These are phyloP conservation scores for Dinothrombium tinctorium DNA, from an alignment of 1,140 invertebrate species.

Conservation along the genomic window DNA sequence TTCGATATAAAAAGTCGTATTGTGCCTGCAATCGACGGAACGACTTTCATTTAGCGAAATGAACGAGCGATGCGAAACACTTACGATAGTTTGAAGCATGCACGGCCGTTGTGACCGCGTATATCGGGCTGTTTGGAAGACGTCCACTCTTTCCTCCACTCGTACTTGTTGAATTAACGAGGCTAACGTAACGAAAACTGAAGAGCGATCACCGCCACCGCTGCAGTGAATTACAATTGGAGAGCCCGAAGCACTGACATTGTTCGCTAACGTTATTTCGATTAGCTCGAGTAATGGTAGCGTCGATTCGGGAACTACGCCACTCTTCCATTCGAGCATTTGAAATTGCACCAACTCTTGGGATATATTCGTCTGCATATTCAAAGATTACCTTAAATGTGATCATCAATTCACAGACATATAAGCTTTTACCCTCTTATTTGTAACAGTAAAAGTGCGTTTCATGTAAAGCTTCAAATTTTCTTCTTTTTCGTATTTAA, in stretches of 20 bases:
- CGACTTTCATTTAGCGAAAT: background rate
- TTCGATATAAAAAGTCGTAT: constrained; percentile 71
- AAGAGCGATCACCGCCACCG: constrained; percentile 56
- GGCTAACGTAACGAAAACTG: constrained; percentile 62
- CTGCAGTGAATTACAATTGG: constrained; percentile 22
- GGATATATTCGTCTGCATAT: constrained; percentile 12
- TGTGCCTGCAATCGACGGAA: constrained; percentile 35
- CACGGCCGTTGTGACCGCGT: constrained; percentile 52
- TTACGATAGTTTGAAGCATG: constrained; percentile 36
- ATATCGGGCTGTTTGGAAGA: constrained; percentile 56
- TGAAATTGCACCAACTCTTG: constrained; percentile 12
- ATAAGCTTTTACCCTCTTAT: constrained; percentile 35
- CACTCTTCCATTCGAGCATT: constrained; percentile 9
- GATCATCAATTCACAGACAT: constrained; percentile 1
- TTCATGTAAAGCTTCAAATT: constrained; percentile 53
- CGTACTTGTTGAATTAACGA: constrained; percentile 56
- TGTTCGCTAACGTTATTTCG: constrained; percentile 10
- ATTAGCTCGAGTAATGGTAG: constrained; percentile 13
- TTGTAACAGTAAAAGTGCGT: constrained; percentile 52
- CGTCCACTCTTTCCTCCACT: constrained; percentile 54
- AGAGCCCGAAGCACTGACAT: constrained; percentile 4
- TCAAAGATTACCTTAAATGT: background rate
- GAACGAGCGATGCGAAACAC: background rate
- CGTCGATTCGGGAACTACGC: constrained; percentile 11
- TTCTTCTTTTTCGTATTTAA: constrained; percentile 61